Evolutionary conservation across 2,113 vertebrate species (phyloP).

Genomic region (Platycercus adscitus): DNA sequence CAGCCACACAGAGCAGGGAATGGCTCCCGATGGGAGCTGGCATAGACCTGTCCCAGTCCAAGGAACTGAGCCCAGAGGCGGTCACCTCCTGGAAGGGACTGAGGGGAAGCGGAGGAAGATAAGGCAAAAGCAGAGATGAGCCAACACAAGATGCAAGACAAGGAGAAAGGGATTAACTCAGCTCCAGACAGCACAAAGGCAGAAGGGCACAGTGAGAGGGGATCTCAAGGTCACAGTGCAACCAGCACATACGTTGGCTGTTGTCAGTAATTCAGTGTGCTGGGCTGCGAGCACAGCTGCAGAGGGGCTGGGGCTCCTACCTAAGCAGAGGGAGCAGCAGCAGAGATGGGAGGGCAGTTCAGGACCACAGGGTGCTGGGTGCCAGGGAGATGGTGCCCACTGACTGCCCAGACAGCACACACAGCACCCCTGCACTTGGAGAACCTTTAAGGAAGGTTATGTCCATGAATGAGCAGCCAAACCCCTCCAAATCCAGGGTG

Average conservation of each 20-base stretch:
- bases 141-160: rapidly evolving
- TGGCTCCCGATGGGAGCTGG: not conserved
- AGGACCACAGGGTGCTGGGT: not conserved
- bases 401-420: not conserved
- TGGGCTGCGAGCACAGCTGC: rapidly evolving
- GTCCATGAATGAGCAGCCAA: not conserved
- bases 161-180: not conserved
- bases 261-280: not conserved
- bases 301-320: not conserved
- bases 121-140: not conserved
- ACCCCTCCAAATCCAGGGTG: not conserved
- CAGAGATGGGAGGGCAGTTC: not conserved
- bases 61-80: not conserved
- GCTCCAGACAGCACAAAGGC: not conserved
- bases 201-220: not conserved
- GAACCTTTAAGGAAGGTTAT: not conserved
- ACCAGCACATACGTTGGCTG: not conserved
- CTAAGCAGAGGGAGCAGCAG: not conserved
- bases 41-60: not conserved
- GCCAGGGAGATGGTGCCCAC: not conserved
- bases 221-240: not conserved
- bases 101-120: not conserved
- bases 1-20: not conserved
- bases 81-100: not conserved
- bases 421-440: not conserved